Base-by-base conservation (phyloP, 1,140 invertebrate species). In the Brachionus calyciflorus region DNA sequence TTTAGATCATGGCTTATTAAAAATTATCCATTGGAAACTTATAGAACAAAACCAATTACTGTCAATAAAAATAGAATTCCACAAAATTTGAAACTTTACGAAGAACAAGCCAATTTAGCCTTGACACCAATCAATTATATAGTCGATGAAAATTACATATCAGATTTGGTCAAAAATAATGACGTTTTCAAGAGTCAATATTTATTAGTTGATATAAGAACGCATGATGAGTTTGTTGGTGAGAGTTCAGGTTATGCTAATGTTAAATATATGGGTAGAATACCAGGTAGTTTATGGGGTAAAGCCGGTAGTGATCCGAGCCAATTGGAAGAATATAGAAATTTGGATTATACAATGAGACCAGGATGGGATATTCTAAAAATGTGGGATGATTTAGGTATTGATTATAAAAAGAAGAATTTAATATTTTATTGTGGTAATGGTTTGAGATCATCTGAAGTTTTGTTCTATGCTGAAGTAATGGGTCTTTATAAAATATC, bases 401-500 rank as follows among this genome's bases (percentile, higher is more conserved):
- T 73, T n/a, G 69, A 73, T 14, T 73, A 73, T 14, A 73, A 73
- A 30, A 37, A 37, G 24, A 73, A 73, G 17, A 49, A 73, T 49
- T 40, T 73, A 9, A 73, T 73, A 28, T 73, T 73, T 49, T 73
- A 73, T 24, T 73, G 46, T 33, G 49, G 69, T 9, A 40, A 73
- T 73, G 69, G 69, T 19, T 26, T 33, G 69, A 49, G 69, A 6
- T 33, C 44, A 17, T 46, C 69, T 4, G 69, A 73, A 37, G 69
- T 73, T 1, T 24, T 73, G 69, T 73, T 73, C 24, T 73, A 73
- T 40, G 69, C 69, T n/a, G 69, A 73, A 24, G 26, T 73, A 24
- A 73, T 73, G 10, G 69, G 69, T 1, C 30, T 73, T 10, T 73
- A 73, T 30, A 73, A 73, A 28, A 73, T 73, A 26, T 73, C 69